Evolutionary conservation across 2,888 invertebrate species (phyloP).

Genomic region (Taenaris catops): DNA sequence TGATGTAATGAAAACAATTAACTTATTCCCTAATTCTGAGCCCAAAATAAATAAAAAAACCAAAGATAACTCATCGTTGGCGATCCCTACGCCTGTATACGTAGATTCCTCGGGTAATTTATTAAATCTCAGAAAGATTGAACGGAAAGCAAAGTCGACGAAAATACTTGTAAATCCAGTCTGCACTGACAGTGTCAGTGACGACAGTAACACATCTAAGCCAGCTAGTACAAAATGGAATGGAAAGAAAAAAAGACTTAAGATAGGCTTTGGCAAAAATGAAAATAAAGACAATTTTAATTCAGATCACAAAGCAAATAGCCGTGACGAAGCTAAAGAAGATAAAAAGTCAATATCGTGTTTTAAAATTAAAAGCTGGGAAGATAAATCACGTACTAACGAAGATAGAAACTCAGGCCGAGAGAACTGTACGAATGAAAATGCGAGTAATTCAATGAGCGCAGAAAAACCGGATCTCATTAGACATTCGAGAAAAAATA

Average conservation of each 20-base stretch:
- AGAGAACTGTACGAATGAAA: conserved; percentile 68
- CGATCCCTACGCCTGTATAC: conserved; percentile 51
- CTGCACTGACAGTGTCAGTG: conserved; percentile 64
- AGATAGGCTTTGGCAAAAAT: conserved; percentile 42
- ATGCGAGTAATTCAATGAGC: conserved; percentile 58
- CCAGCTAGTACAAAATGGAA: conserved; percentile 59
- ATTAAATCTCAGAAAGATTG: conserved; percentile 65
- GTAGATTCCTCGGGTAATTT: conserved; percentile 54
- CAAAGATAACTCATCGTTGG: conserved; percentile 51
- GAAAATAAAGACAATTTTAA: conserved; percentile 42
- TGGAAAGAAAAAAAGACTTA: conserved; percentile 69
- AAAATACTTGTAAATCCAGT: conserved; percentile 73
- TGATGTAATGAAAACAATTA: conserved; percentile 55
- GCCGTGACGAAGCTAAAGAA: conserved; percentile 53
- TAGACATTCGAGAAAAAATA: conserved; percentile 56
- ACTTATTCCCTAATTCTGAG: conserved; percentile 46
- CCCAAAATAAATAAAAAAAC: conserved; percentile 47
- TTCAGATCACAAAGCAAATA: conserved; percentile 49
- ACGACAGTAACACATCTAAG: conserved; percentile 63
- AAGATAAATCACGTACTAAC: conserved; percentile 57
- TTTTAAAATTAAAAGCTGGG: conserved; percentile 70
- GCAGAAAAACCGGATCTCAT: conserved; percentile 59
- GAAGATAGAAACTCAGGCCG: conserved; percentile 56
- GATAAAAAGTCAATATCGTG: conserved; percentile 69
- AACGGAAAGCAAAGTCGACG: conserved; percentile 67